Percentiles rank a stretch among this genome's conserved stretches.
These are phyloP conservation scores for Digitonthophagus gazella DNA, from an alignment of 2,888 invertebrate genomes.

Conservation along the genomic window DNA sequence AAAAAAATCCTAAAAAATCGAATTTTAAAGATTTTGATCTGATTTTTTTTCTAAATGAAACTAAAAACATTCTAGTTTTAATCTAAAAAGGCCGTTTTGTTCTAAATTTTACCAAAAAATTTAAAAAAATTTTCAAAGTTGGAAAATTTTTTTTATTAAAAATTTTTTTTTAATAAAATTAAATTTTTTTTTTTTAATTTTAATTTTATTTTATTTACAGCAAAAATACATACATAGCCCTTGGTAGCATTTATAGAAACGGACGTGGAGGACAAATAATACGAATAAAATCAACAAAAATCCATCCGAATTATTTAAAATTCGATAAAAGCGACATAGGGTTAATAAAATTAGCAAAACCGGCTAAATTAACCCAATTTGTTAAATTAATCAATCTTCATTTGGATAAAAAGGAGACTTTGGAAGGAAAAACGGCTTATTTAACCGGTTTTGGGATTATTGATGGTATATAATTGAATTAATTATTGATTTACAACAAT, in stretches of 20 bases:
- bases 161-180: background rate
- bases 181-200: slow-evolving; percentile 1
- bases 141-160: no score
- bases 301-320: slow-evolving; percentile 44
- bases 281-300: slow-evolving; percentile 37
- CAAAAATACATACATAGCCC: slow-evolving; percentile 39
- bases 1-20: no score
- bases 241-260: slow-evolving; percentile 44
- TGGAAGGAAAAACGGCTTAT: slow-evolving; percentile 44
- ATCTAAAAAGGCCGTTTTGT: no score
- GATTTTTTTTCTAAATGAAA: no score
- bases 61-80: no score
- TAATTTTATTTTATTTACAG: slow-evolving; percentile 34
- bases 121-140: no score
- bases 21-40: no score
- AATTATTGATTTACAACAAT: slow-evolving; percentile 12
- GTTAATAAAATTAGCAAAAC: slow-evolving; percentile 40
- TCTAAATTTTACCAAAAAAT: no score
- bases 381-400: slow-evolving; percentile 44
- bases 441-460: slow-evolving; percentile 48
- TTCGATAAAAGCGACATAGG: slow-evolving; percentile 44
- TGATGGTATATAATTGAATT: slow-evolving; percentile 40
- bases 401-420: slow-evolving; percentile 40
- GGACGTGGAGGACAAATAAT: slow-evolving; percentile 43
- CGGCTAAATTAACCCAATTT: slow-evolving; percentile 38